phyloP scores from a whole-genome alignment of 2,113 vertebrate genomes.

The Mirza zaza region DNA sequence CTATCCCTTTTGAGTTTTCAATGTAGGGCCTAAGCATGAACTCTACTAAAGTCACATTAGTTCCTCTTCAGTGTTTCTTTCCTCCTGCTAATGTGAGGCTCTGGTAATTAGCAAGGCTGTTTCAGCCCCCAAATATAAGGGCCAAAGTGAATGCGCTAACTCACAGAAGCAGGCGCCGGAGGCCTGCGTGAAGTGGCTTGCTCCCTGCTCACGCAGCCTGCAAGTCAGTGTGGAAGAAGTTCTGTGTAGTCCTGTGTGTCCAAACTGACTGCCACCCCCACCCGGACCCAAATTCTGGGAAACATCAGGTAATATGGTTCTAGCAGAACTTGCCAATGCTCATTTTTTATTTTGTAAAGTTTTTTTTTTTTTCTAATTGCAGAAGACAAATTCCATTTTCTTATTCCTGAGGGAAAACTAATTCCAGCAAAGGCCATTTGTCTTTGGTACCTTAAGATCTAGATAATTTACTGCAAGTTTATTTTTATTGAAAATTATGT shows the following conservation, averaged over 20 bases:
- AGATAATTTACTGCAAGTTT: conserved; percentile 63
- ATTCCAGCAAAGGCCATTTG: conserved; percentile 61
- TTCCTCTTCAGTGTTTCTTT: not conserved
- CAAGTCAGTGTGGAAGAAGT: not conserved
- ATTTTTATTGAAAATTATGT: conserved; percentile 64
- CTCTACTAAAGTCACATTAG: not conserved
- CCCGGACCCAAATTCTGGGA: not conserved
- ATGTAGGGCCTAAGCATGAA: not conserved
- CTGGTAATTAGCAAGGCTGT: not conserved
- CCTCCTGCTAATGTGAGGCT: not conserved
- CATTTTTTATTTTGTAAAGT: not conserved
- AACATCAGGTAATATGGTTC: not conserved
- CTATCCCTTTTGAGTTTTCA: not conserved
- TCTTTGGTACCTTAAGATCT: conserved; percentile 65
- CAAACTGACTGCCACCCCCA: not conserved
- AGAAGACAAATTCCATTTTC: conserved; percentile 68
- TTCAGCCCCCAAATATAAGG: not conserved
- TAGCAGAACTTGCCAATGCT: not conserved
- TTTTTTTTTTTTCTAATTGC: not conserved
- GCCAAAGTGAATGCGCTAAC: not conserved
- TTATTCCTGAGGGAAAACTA: conserved; percentile 67
- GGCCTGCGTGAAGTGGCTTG: not conserved
- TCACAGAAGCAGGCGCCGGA: no score
- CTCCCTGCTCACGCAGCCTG: rapidly evolving
- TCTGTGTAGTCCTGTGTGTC: rapidly evolving